Evolutionary conservation across 1,140 invertebrate genomes (phyloP).

Genomic region (Tetramorium alpestre): DNA sequence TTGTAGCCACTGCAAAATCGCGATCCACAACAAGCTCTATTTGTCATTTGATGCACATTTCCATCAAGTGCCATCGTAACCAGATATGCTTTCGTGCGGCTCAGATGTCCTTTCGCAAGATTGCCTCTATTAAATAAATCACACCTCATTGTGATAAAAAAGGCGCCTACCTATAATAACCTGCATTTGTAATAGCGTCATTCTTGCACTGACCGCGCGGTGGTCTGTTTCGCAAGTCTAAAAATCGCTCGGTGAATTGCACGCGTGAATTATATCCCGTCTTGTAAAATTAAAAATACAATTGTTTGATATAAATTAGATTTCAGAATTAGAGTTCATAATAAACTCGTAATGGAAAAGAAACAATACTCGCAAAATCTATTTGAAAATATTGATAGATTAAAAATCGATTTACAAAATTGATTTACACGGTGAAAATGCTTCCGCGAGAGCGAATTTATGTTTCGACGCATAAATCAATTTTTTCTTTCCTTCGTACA

Average conservation of each 20-base stretch:
- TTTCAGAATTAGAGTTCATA: background rate
- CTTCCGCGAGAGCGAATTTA: constrained; percentile 73
- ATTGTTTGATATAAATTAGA: background rate
- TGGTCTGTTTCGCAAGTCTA: background rate
- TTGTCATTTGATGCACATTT: constrained; percentile 63
- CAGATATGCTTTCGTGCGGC: constrained; percentile 53
- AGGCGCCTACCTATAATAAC: constrained; percentile 42
- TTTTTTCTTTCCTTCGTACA: constrained; percentile 34
- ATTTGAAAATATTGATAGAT: constrained; percentile 22
- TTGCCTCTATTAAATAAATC: constrained; percentile 48
- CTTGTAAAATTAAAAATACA: background rate
- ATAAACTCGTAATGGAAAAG: background rate
- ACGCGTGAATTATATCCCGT: background rate
- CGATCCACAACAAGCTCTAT: constrained; percentile 9
- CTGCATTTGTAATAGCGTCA: constrained; percentile 51
- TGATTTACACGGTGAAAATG: constrained; percentile 46
- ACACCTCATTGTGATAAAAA: constrained; percentile 51
- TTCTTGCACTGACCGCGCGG: background rate
- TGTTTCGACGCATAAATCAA: constrained; percentile 65
- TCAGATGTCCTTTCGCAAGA: constrained; percentile 56
- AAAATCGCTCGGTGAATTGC: background rate
- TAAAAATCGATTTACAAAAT: background rate
- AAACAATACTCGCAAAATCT: background rate
- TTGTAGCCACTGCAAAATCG: background rate
- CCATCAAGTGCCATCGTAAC: constrained; percentile 66